Base-by-base conservation (phyloP, 1,140 invertebrate species). In the Zaprionus ghesquierei region DNA sequence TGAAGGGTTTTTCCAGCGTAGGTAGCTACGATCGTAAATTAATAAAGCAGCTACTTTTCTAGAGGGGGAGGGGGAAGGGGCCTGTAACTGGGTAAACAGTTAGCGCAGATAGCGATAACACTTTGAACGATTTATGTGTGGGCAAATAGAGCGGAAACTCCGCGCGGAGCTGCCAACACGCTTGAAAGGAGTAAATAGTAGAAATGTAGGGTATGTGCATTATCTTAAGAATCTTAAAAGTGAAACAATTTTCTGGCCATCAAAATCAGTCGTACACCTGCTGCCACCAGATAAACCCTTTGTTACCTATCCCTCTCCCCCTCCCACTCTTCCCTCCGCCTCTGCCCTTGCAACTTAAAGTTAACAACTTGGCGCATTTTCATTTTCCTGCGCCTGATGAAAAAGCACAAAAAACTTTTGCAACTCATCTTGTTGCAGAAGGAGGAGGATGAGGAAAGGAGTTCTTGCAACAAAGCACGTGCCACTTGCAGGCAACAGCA, bases 101-200 rank as follows among this genome's bases (percentile, higher is more conserved):
- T 12, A 33, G 15, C 6, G 13, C 31, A 69, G 79, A 79, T 87
- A 86, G 61, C 71, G 75, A 79, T 76, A 82, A 58, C 59, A 66
- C n/a, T 79, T 89, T 77, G 79, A 87, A 87, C 82, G 84, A 87
- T 87, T 87, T 87, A 89, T 82, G 79, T 25, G 0, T 31, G 63
- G 58, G 59, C 60, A 76, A 69, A 62, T 62, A 63, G 18, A 46
- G 38, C n/a, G 49, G 46, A 50, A 68, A 79, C 66, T 70, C n/a
- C 22, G 15, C n/a, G n/a, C 18, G 33, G 33, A 13, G 33, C 33
- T 35, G 33, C 33, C 33, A 35, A 35, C 33, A 13, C 13, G 33
- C 27, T 29, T 8, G 27, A 29, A 2, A 25, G 2, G 5, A 2
- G 5, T 25, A 25, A 25, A 3, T 25, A 25, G 5, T 1, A 29